Evolutionary conservation across 2,888 invertebrate species (phyloP).

Genomic region (Crossocerus cetratus): DNA sequence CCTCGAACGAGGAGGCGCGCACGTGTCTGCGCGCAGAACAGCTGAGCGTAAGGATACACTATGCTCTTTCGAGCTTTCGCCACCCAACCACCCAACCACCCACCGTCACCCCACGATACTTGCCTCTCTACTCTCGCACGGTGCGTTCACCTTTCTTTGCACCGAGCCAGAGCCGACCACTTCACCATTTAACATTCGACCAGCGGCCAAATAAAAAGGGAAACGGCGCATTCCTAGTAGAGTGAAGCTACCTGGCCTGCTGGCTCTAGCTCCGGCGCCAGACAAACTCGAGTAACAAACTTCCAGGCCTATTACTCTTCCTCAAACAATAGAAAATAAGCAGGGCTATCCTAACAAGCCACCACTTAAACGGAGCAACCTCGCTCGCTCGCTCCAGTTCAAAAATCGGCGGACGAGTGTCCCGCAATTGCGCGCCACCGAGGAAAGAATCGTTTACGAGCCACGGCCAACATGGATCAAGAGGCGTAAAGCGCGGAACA

Average conservation of each 20-base stretch:
- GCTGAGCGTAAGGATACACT: constrained; percentile 69
- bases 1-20: constrained; percentile 68
- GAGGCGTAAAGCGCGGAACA: constrained; percentile 18
- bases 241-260: too few relatives aligned
- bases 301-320: neutral
- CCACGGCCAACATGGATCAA: constrained; percentile 17
- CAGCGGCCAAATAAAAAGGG: neutral
- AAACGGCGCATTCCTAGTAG: neutral
- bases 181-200: neutral
- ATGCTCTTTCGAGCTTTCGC: constrained; percentile 26
- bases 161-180: neutral
- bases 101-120: neutral
- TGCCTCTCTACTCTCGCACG: neutral
- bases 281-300: neutral
- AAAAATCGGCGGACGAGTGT: constrained; percentile 17
- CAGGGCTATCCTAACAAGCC: neutral
- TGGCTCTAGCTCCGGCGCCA: constrained; percentile 34
- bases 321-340: neutral
- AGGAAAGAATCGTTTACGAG: constrained; percentile 25
- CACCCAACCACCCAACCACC: constrained; percentile 8
- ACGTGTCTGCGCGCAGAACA: constrained; percentile 76
- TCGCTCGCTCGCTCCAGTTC: constrained; percentile 8
- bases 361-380: neutral
- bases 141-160: neutral
- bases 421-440: neutral